A percentile compares a stretch with the other conserved stretches of the same genome.
Conservation (phyloP, 1,140 invertebrate species). For the Cardiocondyla obscurior region DNA sequence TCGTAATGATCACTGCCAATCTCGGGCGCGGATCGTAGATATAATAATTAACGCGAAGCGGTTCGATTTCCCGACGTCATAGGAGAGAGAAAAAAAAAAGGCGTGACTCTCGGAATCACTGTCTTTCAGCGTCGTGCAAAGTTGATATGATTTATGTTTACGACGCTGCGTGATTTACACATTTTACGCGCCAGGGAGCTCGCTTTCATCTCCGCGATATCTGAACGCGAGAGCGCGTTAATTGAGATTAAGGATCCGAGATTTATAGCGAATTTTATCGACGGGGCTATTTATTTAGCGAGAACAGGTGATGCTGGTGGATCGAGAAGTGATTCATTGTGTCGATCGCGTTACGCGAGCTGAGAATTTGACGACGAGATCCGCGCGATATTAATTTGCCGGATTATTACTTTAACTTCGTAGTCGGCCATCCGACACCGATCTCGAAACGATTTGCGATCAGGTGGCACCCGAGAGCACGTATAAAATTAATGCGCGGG, state of each 20-base stretch:
- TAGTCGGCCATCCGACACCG: background rate
- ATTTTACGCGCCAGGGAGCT: background rate
- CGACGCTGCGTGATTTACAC: background rate
- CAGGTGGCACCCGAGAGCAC: background rate
- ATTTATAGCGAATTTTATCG: background rate
- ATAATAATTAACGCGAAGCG: background rate
- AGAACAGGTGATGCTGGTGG: background rate
- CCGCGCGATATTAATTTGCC: background rate
- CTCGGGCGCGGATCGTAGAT: too few relatives aligned
- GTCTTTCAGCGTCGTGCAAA: background rate
- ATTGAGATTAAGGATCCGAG: background rate
- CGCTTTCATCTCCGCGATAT: background rate
- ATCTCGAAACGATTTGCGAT: background rate
- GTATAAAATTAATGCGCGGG: background rate
- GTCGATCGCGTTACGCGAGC: background rate
- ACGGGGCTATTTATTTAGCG: background rate
- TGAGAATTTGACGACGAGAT: background rate
- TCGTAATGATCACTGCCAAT: background rate
- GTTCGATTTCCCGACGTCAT: background rate
- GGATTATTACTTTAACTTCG: conserved; percentile 1
- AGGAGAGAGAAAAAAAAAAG: background rate
- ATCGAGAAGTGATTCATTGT: background rate
- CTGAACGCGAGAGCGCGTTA: background rate
- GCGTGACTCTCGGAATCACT: background rate
- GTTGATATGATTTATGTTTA: background rate